Evolutionary conservation across 53 echinoderm and acorn worm genomes (phyloP), one percentile per base, ranked within the genome.

Genomic region (Luidia sarsii): DNA sequence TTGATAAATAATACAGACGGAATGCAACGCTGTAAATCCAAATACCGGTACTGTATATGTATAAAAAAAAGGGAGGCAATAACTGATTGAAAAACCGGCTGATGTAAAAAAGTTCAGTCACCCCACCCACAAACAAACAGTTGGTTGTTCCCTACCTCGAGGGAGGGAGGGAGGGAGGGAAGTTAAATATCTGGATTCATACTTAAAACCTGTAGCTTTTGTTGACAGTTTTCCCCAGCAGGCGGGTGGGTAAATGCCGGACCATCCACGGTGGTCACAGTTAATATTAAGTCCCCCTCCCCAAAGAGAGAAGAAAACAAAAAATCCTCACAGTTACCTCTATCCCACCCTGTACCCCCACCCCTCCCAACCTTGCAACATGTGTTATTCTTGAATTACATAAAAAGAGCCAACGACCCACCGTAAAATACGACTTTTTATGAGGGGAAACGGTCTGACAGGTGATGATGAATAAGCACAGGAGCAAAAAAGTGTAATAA

Each of bases 51-150:
- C n/a, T n/a, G n/a, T n/a, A n/a, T n/a, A n/a, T n/a, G n/a, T n/a
- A n/a, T n/a, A n/a, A n/a, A n/a, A n/a, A n/a, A n/a, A n/a, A n/a
- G n/a, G n/a, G n/a, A n/a, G n/a, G n/a, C n/a, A n/a, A n/a, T n/a
- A n/a, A n/a, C n/a, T 50, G 51, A 49, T 69, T 48, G 32, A 29
- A n/a, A 69, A 48, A 69, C 32, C 70, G 19, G 14, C 16, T 33
- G 48, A 19, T 19, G 28, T 9, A 25, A 32, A 56, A 75, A 36
- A 77, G 77, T 77, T 77, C 77, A 77, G 60, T 77, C 77, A 77
- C 59, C 77, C 32, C 3, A 46, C 27, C 15, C 33, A 10, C 27
- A 4, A 18, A 75, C 27, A 39, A 75, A 57, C 75, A 75, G 27
- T 45, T 20, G 45, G 31, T 9, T 25, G 0, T 14, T 31, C 28